phyloP scores from a whole-genome alignment of 2,888 invertebrate genomes.

The Tenthredo amoena region DNA sequence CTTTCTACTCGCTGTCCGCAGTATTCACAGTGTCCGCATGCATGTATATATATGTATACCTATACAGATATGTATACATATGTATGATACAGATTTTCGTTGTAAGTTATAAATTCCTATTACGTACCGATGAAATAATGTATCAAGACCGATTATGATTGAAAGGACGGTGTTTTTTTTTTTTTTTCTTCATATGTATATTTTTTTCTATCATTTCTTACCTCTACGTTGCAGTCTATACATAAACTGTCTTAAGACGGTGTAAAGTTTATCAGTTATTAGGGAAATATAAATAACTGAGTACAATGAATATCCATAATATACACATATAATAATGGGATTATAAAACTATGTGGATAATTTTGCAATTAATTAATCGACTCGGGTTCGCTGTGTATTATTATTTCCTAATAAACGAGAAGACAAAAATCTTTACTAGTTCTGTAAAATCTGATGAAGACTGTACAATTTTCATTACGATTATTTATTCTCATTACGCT shows the following conservation, averaged over 20 bases:
- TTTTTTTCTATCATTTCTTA: background rate
- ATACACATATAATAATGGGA: background rate
- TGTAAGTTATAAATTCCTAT: slow-evolving; percentile 39
- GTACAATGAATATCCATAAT: background rate
- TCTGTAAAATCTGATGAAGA: background rate
- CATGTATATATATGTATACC: too few relatives aligned
- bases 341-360: background rate
- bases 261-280: slow-evolving; percentile 43
- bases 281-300: slow-evolving; percentile 31
- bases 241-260: slow-evolving; percentile 32
- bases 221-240: background rate
- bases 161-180: background rate
- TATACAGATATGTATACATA: too few relatives aligned
- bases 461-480: background rate
- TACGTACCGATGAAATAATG: slow-evolving; percentile 46
- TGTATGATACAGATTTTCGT: background rate
- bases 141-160: slow-evolving; percentile 51
- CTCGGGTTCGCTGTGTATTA: background rate
- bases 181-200: background rate
- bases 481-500: background rate
- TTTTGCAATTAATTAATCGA: background rate
- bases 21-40: background rate
- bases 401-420: slow-evolving; percentile 30
- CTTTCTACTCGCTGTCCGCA: background rate
- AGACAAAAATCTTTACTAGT: slow-evolving; percentile 24